These are phyloP conservation scores for Leucopternis melanops DNA, from an alignment of 2,113 vertebrate species.

Conservation along the genomic window DNA sequence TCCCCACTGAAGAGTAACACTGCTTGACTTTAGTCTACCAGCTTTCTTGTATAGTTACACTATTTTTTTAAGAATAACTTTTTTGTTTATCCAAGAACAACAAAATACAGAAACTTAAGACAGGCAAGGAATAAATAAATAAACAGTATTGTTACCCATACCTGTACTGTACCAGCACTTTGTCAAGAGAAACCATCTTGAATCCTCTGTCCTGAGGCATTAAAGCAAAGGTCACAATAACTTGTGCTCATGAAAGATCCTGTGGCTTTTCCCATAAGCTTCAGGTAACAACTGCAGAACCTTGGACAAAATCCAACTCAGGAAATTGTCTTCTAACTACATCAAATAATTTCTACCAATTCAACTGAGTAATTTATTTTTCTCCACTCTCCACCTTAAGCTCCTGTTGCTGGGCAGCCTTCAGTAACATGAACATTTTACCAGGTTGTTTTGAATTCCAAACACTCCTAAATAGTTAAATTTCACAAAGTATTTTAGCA, in stretches of 20 bases:
- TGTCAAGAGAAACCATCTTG: background rate
- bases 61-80: background rate
- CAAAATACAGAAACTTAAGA: background rate
- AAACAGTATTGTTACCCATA: background rate
- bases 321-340: conserved; percentile 32
- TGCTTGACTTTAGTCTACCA: background rate
- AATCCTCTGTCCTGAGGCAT: background rate
- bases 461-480: background rate
- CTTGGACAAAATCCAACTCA: conserved; percentile 12
- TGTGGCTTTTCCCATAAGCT: background rate
- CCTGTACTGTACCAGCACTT: background rate
- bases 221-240: background rate
- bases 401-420: background rate
- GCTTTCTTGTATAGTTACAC: background rate
- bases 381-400: background rate
- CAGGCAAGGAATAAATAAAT: background rate
- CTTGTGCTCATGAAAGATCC: background rate
- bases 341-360: background rate
- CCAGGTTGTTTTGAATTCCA: background rate
- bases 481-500: background rate
- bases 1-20: background rate
- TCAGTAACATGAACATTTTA: background rate
- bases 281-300: background rate
- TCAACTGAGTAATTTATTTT: background rate
- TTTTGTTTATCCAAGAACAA: background rate